phyloP scores from a whole-genome alignment of 37 sponge, comb jelly and placozoan species.

The Sycon ciliatum region DNA sequence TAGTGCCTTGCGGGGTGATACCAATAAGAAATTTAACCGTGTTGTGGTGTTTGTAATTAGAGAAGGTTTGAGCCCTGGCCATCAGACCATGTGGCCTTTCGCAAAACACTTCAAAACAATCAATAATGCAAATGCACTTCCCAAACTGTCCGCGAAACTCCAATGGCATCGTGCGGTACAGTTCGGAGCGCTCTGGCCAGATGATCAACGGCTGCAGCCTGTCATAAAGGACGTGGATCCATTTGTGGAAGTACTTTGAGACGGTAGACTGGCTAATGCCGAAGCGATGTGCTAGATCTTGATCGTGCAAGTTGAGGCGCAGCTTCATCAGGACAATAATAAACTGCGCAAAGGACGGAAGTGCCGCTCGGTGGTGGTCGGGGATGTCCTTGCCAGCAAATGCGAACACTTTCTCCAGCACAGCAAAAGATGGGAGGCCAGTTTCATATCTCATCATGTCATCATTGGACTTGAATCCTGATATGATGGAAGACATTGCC shows the following conservation, averaged over 20 bases:
- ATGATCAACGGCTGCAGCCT: slow-evolving; percentile 6
- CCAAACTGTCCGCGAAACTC: slow-evolving; percentile 8
- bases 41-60: slow-evolving; percentile 39
- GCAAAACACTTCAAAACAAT: slow-evolving; percentile 37
- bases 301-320: slow-evolving; percentile 39
- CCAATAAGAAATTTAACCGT: slow-evolving; percentile 41
- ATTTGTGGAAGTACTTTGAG: slow-evolving; percentile 34
- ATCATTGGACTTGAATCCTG: slow-evolving; percentile 10
- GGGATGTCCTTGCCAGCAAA: background rate
- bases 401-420: background rate
- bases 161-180: slow-evolving; percentile 15
- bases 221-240: slow-evolving; percentile 29
- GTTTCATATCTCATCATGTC: slow-evolving; percentile 17
- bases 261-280: slow-evolving; percentile 29
- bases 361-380: background rate
- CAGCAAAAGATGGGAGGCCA: slow-evolving; percentile 1
- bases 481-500: no score
- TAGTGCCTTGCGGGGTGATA: slow-evolving; percentile 41
- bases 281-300: slow-evolving; percentile 54
- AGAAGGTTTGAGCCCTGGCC: slow-evolving; percentile 39
- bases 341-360: slow-evolving; percentile 30
- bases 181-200: slow-evolving; percentile 29
- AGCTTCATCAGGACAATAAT: slow-evolving; percentile 54
- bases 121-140: slow-evolving; percentile 29
- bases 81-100: slow-evolving; percentile 32